Percentiles rank a stretch among this genome's conserved stretches.
Evolutionary conservation across 2,797 vertebrate genomes (phyloP).

Genomic region (Eospalax fontanierii): DNA sequence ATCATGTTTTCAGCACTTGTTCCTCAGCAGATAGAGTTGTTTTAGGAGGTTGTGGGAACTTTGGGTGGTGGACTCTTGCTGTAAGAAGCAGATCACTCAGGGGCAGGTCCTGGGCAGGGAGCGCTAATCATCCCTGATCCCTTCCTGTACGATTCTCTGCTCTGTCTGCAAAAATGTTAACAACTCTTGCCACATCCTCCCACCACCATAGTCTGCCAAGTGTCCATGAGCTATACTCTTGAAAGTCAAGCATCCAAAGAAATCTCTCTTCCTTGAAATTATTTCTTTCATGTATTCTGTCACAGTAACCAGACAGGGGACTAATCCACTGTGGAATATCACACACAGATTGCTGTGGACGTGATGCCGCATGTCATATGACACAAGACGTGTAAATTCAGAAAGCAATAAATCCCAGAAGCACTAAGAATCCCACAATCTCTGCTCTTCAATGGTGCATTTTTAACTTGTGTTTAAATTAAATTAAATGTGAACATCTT

Average conservation of each 20-base stretch:
- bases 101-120: background rate
- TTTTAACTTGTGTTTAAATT: slow-evolving; percentile 63
- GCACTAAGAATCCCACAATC: background rate
- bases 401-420: slow-evolving; percentile 61
- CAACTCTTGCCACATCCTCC: background rate
- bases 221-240: background rate
- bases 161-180: background rate
- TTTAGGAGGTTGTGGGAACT: background rate
- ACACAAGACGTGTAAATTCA: slow-evolving; percentile 1
- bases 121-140: background rate
- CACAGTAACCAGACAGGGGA: background rate
- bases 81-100: background rate
- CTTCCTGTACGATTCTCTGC: background rate
- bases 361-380: background rate
- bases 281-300: background rate
- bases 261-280: background rate
- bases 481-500: slow-evolving; percentile 51
- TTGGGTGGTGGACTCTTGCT: background rate
- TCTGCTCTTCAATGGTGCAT: slow-evolving; percentile 36
- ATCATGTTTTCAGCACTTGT: background rate
- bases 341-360: background rate
- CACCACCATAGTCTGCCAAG: background rate
- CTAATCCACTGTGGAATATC: background rate
- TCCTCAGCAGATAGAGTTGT: too few relatives aligned
- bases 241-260: background rate